Conservation (phyloP, 2,888 invertebrate species). For the Dromius quadrimaculatus region DNA sequence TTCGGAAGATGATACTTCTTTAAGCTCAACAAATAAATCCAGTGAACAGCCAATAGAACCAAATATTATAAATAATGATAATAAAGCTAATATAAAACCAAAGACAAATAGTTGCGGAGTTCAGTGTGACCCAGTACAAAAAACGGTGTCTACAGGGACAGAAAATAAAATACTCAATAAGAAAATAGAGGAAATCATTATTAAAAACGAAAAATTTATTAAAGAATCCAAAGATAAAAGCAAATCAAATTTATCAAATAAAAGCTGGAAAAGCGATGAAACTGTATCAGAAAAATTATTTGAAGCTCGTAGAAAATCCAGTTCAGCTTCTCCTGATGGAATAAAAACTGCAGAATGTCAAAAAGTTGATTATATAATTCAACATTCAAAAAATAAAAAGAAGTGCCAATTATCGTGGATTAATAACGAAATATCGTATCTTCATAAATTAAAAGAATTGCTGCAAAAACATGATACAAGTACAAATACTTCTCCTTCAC, state of each 20-base stretch:
- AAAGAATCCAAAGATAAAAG: neutral
- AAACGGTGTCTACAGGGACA: constrained; percentile 14
- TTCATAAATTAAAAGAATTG: constrained; percentile 68
- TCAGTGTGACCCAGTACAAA: constrained; percentile 5
- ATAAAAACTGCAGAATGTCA: constrained; percentile 51
- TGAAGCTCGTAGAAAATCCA: constrained; percentile 59
- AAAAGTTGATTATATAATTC: constrained; percentile 58
- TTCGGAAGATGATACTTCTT: constrained; percentile 71
- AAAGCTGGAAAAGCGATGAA: constrained; percentile 67
- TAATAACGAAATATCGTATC: constrained; percentile 70
- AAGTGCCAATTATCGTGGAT: constrained; percentile 72
- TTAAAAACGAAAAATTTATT: constrained; percentile 6
- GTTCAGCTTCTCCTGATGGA: constrained; percentile 58
- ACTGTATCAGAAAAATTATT: constrained; percentile 68
- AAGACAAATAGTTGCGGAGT: constrained; percentile 8
- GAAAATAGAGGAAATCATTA: constrained; percentile 1
- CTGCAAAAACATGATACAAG: constrained; percentile 59
- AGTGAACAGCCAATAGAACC: constrained; percentile 19
- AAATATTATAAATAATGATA: neutral
- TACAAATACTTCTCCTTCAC: constrained; percentile 10
- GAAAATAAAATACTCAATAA: constrained; percentile 8
- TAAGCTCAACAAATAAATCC: constrained; percentile 60
- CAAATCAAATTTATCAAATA: constrained; percentile 38
- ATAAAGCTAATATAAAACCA: constrained; percentile 15
- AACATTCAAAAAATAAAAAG: constrained; percentile 68